These are phyloP conservation scores for Thyatira batis DNA, from an alignment of 2,888 invertebrate species.

Conservation along the genomic window DNA sequence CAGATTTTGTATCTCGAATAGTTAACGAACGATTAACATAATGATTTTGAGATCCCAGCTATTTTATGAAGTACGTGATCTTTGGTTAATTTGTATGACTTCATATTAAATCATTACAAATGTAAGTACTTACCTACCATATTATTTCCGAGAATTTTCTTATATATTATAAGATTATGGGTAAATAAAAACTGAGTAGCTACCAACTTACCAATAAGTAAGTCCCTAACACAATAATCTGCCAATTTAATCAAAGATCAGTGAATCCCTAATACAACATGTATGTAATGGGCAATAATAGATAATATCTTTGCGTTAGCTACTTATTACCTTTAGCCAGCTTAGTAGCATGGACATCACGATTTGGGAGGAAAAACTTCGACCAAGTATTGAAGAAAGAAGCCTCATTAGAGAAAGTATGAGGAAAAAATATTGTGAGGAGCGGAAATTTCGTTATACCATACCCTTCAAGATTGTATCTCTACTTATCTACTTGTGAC, in stretches of 20 bases:
- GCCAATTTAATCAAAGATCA: constrained; percentile 12
- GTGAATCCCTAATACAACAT: constrained; percentile 15
- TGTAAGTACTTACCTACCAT: constrained; percentile 33
- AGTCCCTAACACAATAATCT: background rate
- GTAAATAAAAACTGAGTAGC: no score
- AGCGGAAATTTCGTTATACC: constrained; percentile 36
- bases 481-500: constrained; percentile 11
- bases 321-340: constrained; percentile 34
- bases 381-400: constrained; percentile 42
- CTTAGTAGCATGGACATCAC: constrained; percentile 44
- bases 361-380: constrained; percentile 44
- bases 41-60: no score
- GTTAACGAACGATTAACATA: no score
- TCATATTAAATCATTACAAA: no score
- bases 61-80: no score
- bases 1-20: no score
- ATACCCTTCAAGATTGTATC: constrained; percentile 10
- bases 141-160: no score
- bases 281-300: constrained; percentile 31
- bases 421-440: constrained; percentile 44
- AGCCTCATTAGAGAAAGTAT: constrained; percentile 48
- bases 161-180: no score
- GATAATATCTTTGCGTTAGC: constrained; percentile 36
- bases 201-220: constrained; percentile 6
- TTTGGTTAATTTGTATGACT: no score